Evolutionary conservation across 1,140 invertebrate species (phyloP).

Genomic region (Bilobella aurantiaca): DNA sequence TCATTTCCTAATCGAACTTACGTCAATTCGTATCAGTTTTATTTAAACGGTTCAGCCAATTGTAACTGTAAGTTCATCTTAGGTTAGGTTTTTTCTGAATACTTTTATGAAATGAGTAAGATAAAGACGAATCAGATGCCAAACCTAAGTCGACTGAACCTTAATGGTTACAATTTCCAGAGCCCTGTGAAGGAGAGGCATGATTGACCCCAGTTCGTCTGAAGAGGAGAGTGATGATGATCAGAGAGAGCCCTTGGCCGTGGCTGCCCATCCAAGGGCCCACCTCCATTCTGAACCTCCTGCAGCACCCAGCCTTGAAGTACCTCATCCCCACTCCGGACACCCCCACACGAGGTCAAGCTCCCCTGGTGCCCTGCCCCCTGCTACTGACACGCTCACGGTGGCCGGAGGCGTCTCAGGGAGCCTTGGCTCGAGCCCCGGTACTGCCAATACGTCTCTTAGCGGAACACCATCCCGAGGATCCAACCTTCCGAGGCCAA

Average conservation of each 20-base stretch:
- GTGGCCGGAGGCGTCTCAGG: conserved; percentile 13
- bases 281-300: conserved; percentile 32
- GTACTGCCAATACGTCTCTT: conserved; percentile 11
- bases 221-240: conserved; percentile 79
- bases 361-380: too few species aligned
- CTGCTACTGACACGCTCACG: conserved; percentile 22
- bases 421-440: conserved; percentile 15
- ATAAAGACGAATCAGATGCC: too few species aligned
- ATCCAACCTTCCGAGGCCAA: conserved; percentile 58
- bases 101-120: too few species aligned
- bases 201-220: conserved; percentile 81
- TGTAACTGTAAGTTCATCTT: too few species aligned
- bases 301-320: conserved; percentile 7
- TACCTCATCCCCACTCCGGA: conserved; percentile 21
- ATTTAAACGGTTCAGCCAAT: too few species aligned
- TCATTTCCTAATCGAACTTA: too few species aligned
- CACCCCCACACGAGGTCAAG: conserved; percentile 15
- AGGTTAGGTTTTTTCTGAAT: too few species aligned
- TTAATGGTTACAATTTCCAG: too few species aligned
- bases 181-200: too few species aligned
- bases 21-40: too few species aligned
- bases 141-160: too few species aligned
- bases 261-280: conserved; percentile 36
- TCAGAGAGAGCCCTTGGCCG: conserved; percentile 36
- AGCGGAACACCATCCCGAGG: conserved; percentile 39